Conservation (phyloP, 2,888 invertebrate species). For the Halictus ligatus region DNA sequence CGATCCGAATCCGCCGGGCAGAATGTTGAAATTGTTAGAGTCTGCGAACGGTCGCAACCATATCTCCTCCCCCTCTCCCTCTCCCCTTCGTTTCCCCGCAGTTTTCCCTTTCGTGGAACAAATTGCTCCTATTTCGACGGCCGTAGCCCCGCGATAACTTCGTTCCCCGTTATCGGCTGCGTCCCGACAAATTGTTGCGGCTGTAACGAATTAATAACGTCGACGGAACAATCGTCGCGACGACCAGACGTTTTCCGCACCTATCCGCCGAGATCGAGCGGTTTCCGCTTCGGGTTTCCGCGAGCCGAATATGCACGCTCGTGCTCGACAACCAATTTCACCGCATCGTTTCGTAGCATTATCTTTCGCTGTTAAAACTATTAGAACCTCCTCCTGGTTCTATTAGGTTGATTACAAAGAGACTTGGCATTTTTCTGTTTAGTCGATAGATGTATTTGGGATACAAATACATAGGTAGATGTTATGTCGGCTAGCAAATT, state of each 20-base stretch:
- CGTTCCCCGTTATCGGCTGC: constrained; percentile 53
- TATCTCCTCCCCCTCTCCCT: background rate
- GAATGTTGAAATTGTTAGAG: constrained; percentile 54
- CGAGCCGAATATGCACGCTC: background rate
- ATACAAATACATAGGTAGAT: no score
- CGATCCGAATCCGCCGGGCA: constrained; percentile 35
- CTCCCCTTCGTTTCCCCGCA: background rate
- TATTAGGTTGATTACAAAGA: no score
- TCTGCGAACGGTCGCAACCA: constrained; percentile 31
- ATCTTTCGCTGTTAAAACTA: background rate
- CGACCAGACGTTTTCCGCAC: constrained; percentile 29
- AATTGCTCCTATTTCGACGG: constrained; percentile 65
- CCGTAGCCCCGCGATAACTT: constrained; percentile 60
- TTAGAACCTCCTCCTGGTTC: no score
- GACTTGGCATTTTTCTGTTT: no score
- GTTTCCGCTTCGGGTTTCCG: background rate
- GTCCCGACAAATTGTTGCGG: constrained; percentile 56
- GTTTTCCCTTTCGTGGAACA: constrained; percentile 62
- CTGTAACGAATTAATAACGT: constrained; percentile 66
- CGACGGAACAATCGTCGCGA: constrained; percentile 50
- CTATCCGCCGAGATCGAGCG: constrained; percentile 28
- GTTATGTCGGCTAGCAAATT: background rate
- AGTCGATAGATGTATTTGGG: no score
- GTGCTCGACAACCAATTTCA: background rate
- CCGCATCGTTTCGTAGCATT: no score